A percentile compares a stretch with the other conserved stretches of the same genome.
Conservation (phyloP, 2,113 vertebrate genomes). For the Coreoperca whiteheadi region DNA sequence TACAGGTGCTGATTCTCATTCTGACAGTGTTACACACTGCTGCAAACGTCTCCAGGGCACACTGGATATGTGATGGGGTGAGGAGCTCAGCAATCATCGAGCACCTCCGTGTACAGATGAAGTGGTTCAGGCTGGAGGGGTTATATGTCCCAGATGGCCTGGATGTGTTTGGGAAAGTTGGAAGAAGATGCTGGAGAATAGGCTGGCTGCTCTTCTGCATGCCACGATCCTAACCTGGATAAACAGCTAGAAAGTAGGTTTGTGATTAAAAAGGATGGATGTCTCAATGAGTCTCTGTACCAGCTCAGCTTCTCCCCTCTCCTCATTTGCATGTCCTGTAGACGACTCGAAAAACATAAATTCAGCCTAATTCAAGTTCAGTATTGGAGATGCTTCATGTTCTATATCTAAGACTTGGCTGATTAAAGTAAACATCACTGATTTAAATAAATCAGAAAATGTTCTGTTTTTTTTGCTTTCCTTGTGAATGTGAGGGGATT, state of each 20-base stretch:
- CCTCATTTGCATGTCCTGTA: neutral
- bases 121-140: neutral
- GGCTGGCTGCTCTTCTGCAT: neutral
- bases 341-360: neutral
- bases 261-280: neutral
- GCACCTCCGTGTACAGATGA: neutral
- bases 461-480: neutral
- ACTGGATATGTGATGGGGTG: conserved; percentile 1
- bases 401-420: neutral
- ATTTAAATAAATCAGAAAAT: neutral
- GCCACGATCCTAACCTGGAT: neutral
- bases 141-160: conserved; percentile 5
- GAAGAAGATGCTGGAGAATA: neutral
- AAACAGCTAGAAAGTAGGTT: neutral
- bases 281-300: neutral
- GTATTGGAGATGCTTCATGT: too few species aligned
- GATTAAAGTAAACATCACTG: neutral
- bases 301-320: neutral
- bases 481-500: neutral
- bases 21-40: neutral
- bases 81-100: conserved; percentile 15
- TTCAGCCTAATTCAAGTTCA: too few species aligned
- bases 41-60: neutral
- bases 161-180: neutral
- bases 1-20: neutral